phyloP scores from a whole-genome alignment of 2,888 invertebrate species.

The Timema cristinae region DNA sequence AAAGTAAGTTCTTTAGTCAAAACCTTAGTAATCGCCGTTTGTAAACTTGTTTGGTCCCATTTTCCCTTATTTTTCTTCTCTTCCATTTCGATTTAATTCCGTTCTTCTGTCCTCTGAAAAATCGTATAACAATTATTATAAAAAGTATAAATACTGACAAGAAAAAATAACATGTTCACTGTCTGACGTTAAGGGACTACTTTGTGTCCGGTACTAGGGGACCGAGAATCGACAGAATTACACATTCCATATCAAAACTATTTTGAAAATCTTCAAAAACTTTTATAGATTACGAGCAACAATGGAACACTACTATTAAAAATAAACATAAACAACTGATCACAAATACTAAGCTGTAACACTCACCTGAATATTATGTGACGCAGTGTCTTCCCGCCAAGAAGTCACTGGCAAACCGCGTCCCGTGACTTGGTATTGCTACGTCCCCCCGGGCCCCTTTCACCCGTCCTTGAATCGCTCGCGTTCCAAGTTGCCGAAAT shows the following conservation, averaged over 20 bases:
- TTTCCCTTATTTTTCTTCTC: neutral
- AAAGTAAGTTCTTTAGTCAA: neutral
- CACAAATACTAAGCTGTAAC: too few species aligned
- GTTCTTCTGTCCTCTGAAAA: neutral
- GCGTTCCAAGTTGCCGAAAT: too few species aligned
- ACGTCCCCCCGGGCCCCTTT: neutral
- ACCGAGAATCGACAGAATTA: neutral
- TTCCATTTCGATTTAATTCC: neutral
- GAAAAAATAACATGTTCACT: too few species aligned
- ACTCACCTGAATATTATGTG: too few species aligned
- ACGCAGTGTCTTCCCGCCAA: neutral
- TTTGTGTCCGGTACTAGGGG: neutral
- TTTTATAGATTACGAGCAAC: neutral
- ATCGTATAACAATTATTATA: too few species aligned
- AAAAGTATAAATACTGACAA: neutral
- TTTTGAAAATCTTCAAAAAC: too few species aligned
- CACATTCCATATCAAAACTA: too few species aligned
- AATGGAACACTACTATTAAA: neutral
- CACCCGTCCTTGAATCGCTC: too few species aligned
- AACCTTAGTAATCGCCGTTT: neutral
- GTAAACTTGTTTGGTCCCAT: neutral
- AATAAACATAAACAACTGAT: too few species aligned
- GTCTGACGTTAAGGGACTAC: neutral
- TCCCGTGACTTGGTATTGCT: neutral
- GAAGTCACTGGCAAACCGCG: constrained; percentile 3